phyloP scores from a whole-genome alignment of 2,113 vertebrate species.

The Enhydra lutris region DNA sequence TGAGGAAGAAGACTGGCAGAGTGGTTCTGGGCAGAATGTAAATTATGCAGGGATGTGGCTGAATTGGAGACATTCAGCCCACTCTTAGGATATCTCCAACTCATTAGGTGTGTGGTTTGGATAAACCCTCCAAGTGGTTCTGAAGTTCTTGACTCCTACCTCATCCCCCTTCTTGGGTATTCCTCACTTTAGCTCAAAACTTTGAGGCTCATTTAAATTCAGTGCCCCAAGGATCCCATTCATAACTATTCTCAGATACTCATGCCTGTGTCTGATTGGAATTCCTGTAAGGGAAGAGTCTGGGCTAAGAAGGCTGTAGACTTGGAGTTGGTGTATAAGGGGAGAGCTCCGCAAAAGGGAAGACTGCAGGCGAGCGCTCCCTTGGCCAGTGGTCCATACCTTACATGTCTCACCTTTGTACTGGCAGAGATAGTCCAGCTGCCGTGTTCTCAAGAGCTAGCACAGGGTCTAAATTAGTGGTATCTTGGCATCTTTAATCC shows the following conservation, averaged over 20 bases:
- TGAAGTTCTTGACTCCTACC: neutral
- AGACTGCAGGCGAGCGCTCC: neutral
- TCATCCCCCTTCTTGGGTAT: neutral
- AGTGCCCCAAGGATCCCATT: neutral
- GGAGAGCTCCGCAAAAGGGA: neutral
- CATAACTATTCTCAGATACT: neutral
- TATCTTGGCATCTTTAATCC: neutral
- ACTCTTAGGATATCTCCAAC: neutral
- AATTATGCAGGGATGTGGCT: neutral
- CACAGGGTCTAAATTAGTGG: neutral
- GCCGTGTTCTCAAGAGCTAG: neutral
- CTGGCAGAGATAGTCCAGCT: neutral
- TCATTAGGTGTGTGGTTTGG: slow-evolving; percentile 10
- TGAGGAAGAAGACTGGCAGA: neutral
- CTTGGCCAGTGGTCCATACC: neutral
- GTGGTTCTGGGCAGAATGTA: neutral
- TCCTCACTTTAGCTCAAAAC: neutral
- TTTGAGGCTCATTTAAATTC: neutral
- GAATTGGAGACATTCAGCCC: neutral
- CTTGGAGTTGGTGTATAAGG: neutral
- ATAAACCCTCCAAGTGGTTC: neutral
- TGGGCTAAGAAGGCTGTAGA: neutral
- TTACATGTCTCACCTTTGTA: neutral
- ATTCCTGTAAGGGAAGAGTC: neutral
- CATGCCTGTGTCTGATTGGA: neutral